Evolutionary conservation across 2,113 vertebrate genomes (phyloP), one percentile per base, ranked within the genome.

Genomic region (Microcebus murinus): DNA sequence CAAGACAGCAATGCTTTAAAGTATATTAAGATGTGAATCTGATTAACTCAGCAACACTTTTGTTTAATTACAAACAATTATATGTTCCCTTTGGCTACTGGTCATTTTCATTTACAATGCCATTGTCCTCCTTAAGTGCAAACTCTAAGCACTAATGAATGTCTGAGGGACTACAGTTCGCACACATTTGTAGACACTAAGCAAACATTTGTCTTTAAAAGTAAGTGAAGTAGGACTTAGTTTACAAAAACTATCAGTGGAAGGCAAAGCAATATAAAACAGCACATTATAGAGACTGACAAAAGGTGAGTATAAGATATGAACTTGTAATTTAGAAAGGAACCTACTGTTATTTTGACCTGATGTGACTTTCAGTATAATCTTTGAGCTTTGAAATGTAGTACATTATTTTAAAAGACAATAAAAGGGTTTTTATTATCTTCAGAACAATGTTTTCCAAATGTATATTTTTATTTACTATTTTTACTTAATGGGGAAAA

Each of bases 61-160:
- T 93, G 87, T 97, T 98, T 98, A 97, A 98, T 98, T 98, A 97
- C 96, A 97, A 98, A 97, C 94, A 98, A 98, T 97, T 98, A 98
- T 97, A 97, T 71, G 48, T 98, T 98, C 95, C 98, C 97, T 98
- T 98, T 98, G 96, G 95, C 98, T 98, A 95, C 95, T 98, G 97
- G 96, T 98, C 94, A 97, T 98, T 98, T 98, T 97, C 97, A 83
- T 96, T 96, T 95, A 94, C 96, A 96, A 97, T 81, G 87, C 93
- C 91, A 97, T 98, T 98, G 98, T 98, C 98, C 81, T 85, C 83
- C 97, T 97, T 97, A 98, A 98, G 98, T 96, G 86, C 81, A 97
- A 87, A 77, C 82, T 97, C 92, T 97, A 97, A 98, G 94, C 70
- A 96, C 96, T 97, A 95, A 97, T 97, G 97, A 98, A 98, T 95